Evolutionary conservation across 2,888 invertebrate species (phyloP), one percentile per base, ranked within the genome.

Genomic region (Drosophila kokeensis): DNA sequence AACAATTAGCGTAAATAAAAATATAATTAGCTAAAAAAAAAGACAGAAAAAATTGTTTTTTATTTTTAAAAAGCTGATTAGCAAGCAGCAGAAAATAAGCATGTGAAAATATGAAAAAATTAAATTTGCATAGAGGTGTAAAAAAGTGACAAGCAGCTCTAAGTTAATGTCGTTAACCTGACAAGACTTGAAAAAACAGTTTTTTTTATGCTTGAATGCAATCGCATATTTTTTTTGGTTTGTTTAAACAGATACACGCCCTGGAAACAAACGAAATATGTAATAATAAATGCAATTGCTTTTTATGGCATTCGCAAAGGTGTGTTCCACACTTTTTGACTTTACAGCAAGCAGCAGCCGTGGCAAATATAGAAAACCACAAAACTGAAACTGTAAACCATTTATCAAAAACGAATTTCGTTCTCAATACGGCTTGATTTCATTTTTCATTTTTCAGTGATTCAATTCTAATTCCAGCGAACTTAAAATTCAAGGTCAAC

Each of bases 401-500:
- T 72, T 72, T 50, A 29, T 54, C 54, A 54, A 52, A 50, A 30
- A 30, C n/a, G 42, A 62, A 42, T 60, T 58, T 45, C 21, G 32
- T 54, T 59, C 54, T 48, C 50, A 55, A 74, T 60, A 49, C 40
- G 65, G 34, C 54, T 66, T 54, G 52, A 69, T 69, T 67, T 66
- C 61, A 68, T 57, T 59, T 67, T 64, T 66, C 59, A 68, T 57
- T 55, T 58, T 52, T 59, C 59, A 69, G 69, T 84, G 57, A 80
- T 50, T 68, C 55, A 60, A 80, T 24, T 45, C 4, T 58, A 69
- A 57, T 69, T 83, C 81, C 45, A 72, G 69, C 76, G 55, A 73
- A 76, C 69, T 70, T 58, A 78, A 45, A 67, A 73, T 66, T 72
- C 68, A 84, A 84, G 83, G 83, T 83, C 86, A 73, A 62, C 81